Evolutionary conservation across 1,140 invertebrate species (phyloP).

Genomic region (Drosophila paulistorum): DNA sequence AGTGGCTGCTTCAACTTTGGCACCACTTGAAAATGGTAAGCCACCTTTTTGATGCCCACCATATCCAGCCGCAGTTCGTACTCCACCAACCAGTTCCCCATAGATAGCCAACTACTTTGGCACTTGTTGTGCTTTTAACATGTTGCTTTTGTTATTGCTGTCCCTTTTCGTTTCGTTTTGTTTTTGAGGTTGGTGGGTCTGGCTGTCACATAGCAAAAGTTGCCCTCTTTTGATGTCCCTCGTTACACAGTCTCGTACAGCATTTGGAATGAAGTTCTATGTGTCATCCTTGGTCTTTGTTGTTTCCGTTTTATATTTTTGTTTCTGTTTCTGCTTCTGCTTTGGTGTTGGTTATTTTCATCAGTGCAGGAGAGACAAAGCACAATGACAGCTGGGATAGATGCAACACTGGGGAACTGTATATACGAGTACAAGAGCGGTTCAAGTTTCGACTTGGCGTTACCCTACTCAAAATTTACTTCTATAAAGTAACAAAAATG

Average conservation of each 20-base stretch:
- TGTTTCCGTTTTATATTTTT: conserved; percentile 17
- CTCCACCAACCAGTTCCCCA: conserved; percentile 18
- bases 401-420: conserved; percentile 30
- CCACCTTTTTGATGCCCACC: background rate
- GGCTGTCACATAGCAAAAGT: conserved; percentile 40
- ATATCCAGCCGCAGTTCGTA: background rate
- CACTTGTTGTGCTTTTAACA: conserved; percentile 54
- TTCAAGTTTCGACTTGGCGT: background rate
- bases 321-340: conserved; percentile 20
- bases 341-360: conserved; percentile 24
- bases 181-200: conserved; percentile 38
- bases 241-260: conserved; percentile 24
- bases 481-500: no score
- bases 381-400: conserved; percentile 37
- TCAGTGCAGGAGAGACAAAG: conserved; percentile 31
- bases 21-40: conserved; percentile 34
- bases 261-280: conserved; percentile 44
- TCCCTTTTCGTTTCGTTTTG: background rate
- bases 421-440: background rate
- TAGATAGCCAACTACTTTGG: conserved; percentile 2
- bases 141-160: conserved; percentile 48
- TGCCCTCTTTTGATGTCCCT: conserved; percentile 16
- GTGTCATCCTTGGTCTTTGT: conserved; percentile 46
- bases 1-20: conserved; percentile 54
- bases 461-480: background rate